Evolutionary conservation across 2,888 invertebrate species (phyloP), one percentile per base, ranked within the genome.

Genomic region (Lagria hirta): DNA sequence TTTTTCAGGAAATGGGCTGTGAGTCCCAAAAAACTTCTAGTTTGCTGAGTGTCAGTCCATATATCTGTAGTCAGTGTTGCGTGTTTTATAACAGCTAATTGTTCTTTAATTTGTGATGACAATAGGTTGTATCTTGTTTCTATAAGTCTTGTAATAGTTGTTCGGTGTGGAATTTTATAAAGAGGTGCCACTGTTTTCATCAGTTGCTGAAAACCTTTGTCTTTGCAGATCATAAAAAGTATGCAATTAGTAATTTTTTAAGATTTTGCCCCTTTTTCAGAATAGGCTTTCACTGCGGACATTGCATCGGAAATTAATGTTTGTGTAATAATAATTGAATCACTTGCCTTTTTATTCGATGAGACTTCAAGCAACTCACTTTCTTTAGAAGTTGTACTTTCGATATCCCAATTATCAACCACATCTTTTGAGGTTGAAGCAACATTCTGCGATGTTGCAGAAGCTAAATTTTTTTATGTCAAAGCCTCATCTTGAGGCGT

Each of bases 21-120:
- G 2, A 43, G 11, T 5, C 42, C 42, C 10, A 46, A 24, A 17
- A 41, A 46, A 29, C 42, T 46, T 12, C 28, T 20, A 2, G 30
- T 23, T 13, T 42, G 28, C 46, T 43, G 34, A 2, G 34, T 42
- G 3, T 46, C 42, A 4, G 42, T 46, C 46, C 46, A 46, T 8
- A 46, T 29, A 23, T 46, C 46, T 8, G 46, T 29, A 8, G 36
- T 46, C 2, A 43, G 16, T 8, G 29, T 43, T 8, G 33, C 15
- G 15, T 27, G 6, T 12, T 24, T 7, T 11, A 18, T n/a, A 2
- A 8, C 22, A 14, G 17, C 17, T 2, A 40, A 21, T 14, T 30
- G 13, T 40, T 40, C 32, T 13, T 32, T 32, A 35, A 20, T 5
- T 4, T 8, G 24, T 7, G 6, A 4, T 4, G 10, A 8, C 4